phyloP scores from a whole-genome alignment of 2,888 invertebrate species.

The Monoplex corrugatus region DNA sequence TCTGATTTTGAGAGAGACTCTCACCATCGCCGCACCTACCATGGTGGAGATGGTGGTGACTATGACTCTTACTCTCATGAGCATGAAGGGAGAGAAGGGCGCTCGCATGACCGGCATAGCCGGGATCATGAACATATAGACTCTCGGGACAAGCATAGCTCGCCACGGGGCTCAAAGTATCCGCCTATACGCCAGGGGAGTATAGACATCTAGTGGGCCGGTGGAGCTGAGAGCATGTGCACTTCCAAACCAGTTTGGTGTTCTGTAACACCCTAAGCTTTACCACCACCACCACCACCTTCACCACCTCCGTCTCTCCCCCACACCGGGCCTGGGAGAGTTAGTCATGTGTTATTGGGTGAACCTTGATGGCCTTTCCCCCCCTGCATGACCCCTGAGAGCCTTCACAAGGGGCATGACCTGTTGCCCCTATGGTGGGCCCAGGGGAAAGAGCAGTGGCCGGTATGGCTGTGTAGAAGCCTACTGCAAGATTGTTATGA shows the following conservation, averaged over 20 bases:
- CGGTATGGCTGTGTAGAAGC: no score
- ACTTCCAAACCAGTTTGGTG: constrained; percentile 40
- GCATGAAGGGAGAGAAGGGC: constrained; percentile 57
- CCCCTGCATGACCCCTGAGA: background rate
- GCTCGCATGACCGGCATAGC: constrained; percentile 55
- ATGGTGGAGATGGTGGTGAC: constrained; percentile 44
- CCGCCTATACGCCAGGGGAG: constrained; percentile 73
- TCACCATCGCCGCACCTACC: constrained; percentile 54
- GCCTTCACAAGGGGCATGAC: background rate
- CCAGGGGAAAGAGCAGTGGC: background rate
- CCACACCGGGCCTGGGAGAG: constrained; percentile 11
- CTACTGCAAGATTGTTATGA: background rate
- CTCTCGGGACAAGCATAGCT: constrained; percentile 58
- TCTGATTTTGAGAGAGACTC: constrained; percentile 45
- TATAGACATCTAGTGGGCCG: constrained; percentile 72
- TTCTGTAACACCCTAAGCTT: constrained; percentile 42
- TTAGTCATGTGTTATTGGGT: background rate
- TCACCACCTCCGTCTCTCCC: constrained; percentile 29
- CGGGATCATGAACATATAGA: constrained; percentile 59
- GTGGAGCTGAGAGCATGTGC: constrained; percentile 40
- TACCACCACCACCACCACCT: constrained; percentile 27
- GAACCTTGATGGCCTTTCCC: background rate
- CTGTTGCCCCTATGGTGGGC: background rate
- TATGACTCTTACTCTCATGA: constrained; percentile 60
- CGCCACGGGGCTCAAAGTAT: constrained; percentile 62